Conservation (phyloP, 2,888 invertebrate species). For the Volucella bombylans region DNA sequence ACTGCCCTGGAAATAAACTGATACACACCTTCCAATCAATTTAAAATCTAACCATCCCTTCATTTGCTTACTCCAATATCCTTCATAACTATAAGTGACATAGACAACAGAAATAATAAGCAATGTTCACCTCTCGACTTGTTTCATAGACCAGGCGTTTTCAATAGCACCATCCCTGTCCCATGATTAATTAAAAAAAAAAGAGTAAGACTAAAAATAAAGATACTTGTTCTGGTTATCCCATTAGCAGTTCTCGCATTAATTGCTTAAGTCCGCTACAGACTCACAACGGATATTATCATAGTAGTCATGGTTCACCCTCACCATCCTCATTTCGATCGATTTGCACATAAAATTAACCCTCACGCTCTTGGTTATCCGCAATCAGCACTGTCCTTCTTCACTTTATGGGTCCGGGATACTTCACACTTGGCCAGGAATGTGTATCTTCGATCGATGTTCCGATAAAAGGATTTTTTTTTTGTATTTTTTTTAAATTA, state of each 20-base stretch:
- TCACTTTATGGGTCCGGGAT: background rate
- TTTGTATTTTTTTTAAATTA: slow-evolving; percentile 19
- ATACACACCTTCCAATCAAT: background rate
- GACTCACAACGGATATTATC: background rate
- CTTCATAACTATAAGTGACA: background rate
- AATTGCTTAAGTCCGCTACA: slow-evolving; percentile 48
- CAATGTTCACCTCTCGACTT: background rate
- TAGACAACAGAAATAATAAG: slow-evolving; percentile 27
- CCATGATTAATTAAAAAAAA: slow-evolving; percentile 47
- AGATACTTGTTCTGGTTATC: slow-evolving; percentile 32
- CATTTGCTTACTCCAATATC: background rate
- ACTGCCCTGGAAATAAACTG: no score
- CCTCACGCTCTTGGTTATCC: slow-evolving; percentile 34
- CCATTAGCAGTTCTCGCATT: slow-evolving; percentile 47
- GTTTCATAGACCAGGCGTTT: background rate
- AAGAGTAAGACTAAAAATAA: slow-evolving; percentile 62
- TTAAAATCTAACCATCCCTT: background rate
- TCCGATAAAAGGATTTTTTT: slow-evolving; percentile 41
- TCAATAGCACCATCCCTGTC: background rate
- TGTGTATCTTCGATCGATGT: slow-evolving; percentile 44
- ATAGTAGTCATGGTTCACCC: background rate
- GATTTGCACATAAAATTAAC: slow-evolving; percentile 47
- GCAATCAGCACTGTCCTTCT: slow-evolving; percentile 29
- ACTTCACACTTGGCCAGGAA: background rate
- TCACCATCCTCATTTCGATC: slow-evolving; percentile 16